phyloP scores from a whole-genome alignment of 2,113 vertebrate genomes.

The Cochlearius cochlearius region DNA sequence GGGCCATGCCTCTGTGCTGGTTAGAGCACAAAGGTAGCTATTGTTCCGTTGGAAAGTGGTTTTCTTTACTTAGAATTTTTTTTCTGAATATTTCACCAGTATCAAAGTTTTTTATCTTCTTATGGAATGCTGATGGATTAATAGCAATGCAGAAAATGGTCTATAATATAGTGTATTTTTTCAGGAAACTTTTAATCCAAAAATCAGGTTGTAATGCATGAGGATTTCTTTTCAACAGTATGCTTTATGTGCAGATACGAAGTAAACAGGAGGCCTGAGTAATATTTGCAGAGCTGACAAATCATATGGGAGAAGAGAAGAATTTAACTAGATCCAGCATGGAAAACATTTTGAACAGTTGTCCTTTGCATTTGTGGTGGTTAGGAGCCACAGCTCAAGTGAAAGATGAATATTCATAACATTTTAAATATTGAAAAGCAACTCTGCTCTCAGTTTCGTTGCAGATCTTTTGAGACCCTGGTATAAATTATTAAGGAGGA shows the following conservation, averaged over 20 bases:
- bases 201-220: background rate
- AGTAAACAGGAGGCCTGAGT: background rate
- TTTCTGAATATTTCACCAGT: background rate
- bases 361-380: background rate
- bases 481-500: background rate
- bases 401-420: slow-evolving; percentile 23
- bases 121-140: background rate
- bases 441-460: slow-evolving; percentile 15
- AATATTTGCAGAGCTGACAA: background rate
- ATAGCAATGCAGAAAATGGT: background rate
- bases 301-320: background rate
- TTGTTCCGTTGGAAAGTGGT: background rate
- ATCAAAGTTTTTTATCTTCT: background rate
- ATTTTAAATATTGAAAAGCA: slow-evolving; percentile 43
- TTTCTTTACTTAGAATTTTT: background rate
- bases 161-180: background rate
- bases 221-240: background rate
- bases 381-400: background rate
- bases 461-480: background rate
- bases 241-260: background rate
- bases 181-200: background rate
- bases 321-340: background rate
- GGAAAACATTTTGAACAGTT: slow-evolving; percentile 1
- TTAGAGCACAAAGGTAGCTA: background rate
- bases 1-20: background rate